These are phyloP conservation scores for Pteronura brasiliensis DNA, from an alignment of 2,113 vertebrate genomes.

Conservation along the genomic window DNA sequence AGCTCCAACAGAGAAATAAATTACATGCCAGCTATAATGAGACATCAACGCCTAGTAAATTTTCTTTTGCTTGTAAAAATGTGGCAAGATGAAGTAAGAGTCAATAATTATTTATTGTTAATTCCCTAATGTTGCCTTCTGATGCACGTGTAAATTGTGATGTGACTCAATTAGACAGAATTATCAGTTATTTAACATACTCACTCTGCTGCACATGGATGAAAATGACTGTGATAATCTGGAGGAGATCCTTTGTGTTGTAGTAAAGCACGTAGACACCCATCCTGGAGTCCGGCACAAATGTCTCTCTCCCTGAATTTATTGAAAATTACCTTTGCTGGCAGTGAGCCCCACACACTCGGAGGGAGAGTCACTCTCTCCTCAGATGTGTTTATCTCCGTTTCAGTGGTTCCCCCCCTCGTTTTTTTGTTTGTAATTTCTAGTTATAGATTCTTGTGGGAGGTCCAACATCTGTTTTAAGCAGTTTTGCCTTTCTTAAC, in stretches of 20 bases:
- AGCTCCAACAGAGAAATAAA: conserved; percentile 86
- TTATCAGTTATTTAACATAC: conserved; percentile 62
- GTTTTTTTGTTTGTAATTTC: background rate
- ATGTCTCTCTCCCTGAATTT: background rate
- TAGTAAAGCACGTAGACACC: background rate
- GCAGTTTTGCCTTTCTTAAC: background rate
- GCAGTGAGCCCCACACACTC: background rate
- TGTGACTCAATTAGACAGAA: conserved; percentile 52
- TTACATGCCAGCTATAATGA: conserved; percentile 84
- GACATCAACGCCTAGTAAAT: conserved; percentile 80
- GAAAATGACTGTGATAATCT: background rate
- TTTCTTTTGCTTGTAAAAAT: conserved; percentile 76
- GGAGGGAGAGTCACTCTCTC: background rate
- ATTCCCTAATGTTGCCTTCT: conserved; percentile 77
- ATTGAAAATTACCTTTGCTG: conserved; percentile 24
- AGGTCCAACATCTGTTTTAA: background rate
- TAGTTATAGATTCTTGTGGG: background rate
- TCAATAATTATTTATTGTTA: conserved; percentile 82
- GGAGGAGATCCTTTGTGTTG: conserved; percentile 10
- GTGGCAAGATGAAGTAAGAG: conserved; percentile 65
- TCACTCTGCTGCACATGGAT: conserved; percentile 39
- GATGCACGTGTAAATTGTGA: conserved; percentile 54
- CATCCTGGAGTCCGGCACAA: background rate
- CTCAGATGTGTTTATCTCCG: background rate
- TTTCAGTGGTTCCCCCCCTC: background rate